These are phyloP conservation scores for Caenorhabditis macrosperma DNA, from an alignment of 2,888 invertebrate genomes.

Conservation along the genomic window DNA sequence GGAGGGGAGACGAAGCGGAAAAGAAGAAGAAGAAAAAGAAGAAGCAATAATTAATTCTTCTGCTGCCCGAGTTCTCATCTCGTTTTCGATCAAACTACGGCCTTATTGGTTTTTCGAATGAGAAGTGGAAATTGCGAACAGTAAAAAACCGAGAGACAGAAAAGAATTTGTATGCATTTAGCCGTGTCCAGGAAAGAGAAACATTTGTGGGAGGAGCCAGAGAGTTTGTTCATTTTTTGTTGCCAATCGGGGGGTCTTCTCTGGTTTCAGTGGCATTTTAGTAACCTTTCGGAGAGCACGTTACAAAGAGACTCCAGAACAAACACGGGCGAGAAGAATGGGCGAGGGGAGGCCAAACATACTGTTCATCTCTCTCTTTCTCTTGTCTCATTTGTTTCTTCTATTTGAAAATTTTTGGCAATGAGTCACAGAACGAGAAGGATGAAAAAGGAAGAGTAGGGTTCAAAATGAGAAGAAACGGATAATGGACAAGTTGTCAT, in stretches of 20 bases:
- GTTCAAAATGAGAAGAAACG: slow-evolving; percentile 20
- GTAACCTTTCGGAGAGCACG: slow-evolving; percentile 5
- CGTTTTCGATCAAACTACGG: too few relatives aligned
- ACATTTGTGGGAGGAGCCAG: background rate
- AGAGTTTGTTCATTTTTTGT: background rate
- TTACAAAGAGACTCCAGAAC: slow-evolving; percentile 9
- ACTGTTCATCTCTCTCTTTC: background rate
- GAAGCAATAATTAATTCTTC: too few relatives aligned
- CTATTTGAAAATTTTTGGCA: background rate
- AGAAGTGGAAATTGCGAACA: background rate
- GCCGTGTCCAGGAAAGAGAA: background rate
- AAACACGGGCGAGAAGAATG: slow-evolving; percentile 5
- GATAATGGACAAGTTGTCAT: slow-evolving; percentile 36
- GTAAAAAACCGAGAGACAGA: background rate
- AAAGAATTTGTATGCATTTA: background rate
- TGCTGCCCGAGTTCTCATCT: too few relatives aligned
- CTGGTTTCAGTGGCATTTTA: slow-evolving; percentile 34
- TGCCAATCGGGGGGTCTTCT: slow-evolving; percentile 6
- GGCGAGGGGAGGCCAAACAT: background rate
- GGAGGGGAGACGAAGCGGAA: background rate
- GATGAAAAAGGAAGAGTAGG: background rate
- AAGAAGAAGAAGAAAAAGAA: slow-evolving; percentile 3
- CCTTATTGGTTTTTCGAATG: too few relatives aligned
- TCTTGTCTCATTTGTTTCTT: background rate
- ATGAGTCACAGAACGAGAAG: background rate